These are phyloP conservation scores for Chloroclystis v-ata DNA, from an alignment of 2,888 invertebrate genomes.

Conservation along the genomic window DNA sequence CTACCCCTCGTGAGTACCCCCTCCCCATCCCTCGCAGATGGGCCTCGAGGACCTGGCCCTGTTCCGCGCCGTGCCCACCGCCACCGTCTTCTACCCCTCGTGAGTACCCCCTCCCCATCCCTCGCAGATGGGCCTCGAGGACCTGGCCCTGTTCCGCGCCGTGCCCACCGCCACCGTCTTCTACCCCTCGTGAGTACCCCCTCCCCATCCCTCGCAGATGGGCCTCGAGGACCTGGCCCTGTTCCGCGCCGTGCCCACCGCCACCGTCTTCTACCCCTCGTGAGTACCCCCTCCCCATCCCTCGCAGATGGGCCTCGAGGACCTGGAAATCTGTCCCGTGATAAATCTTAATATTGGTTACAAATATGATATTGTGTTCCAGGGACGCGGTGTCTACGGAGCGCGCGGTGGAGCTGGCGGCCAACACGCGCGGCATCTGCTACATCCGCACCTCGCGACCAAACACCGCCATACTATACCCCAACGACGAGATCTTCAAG, in stretches of 20 bases:
- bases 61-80: constrained; percentile 93
- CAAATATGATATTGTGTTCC: no score
- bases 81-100: background rate
- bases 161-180: constrained; percentile 81
- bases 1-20: constrained; percentile 77
- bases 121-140: constrained; percentile 94
- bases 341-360: no score
- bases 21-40: constrained; percentile 77
- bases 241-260: constrained; percentile 93
- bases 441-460: constrained; percentile 98
- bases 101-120: background rate
- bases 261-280: background rate
- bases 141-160: constrained; percentile 95
- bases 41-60: constrained; percentile 97
- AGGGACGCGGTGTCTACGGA: constrained; percentile 97
- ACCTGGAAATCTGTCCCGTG: constrained; percentile 77
- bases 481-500: constrained; percentile 88
- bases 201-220: constrained; percentile 77
- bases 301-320: constrained; percentile 94
- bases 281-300: background rate
- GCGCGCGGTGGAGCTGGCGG: constrained; percentile 95
- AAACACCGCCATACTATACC: constrained; percentile 90
- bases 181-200: background rate
- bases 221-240: constrained; percentile 97
- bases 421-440: constrained; percentile 95